Conservation (phyloP, 2,888 invertebrate species). For the Rotaria macrura region DNA sequence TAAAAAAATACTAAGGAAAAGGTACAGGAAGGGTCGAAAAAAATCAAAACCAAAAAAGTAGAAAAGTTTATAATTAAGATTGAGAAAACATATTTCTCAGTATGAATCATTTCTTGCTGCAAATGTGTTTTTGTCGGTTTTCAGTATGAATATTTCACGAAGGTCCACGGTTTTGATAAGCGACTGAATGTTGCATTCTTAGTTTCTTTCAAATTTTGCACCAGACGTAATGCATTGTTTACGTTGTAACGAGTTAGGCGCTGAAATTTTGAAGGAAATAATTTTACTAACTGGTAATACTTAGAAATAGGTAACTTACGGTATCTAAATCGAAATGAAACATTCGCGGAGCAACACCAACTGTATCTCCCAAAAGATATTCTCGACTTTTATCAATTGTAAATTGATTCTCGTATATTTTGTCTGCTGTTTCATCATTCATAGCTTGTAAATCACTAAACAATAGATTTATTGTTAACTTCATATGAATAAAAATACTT, state of each 20-base stretch:
- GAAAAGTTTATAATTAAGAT: too few relatives aligned
- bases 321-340: slow-evolving; percentile 25
- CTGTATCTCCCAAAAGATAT: slow-evolving; percentile 22
- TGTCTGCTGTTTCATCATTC: slow-evolving; percentile 32
- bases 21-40: too few relatives aligned
- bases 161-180: background rate
- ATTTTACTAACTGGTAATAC: background rate
- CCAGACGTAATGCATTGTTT: slow-evolving; percentile 2
- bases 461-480: background rate
- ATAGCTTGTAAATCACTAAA: slow-evolving; percentile 31
- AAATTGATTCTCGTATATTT: slow-evolving; percentile 29
- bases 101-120: background rate
- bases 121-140: background rate
- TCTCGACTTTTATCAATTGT: slow-evolving; percentile 27
- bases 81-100: too few relatives aligned
- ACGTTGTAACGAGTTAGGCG: background rate
- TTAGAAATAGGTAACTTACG: background rate
- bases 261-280: background rate
- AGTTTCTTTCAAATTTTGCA: background rate
- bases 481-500: background rate
- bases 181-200: background rate
- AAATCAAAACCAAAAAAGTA: too few relatives aligned
- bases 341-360: slow-evolving; percentile 31
- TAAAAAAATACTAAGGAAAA: too few relatives aligned
- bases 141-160: background rate